phyloP scores from a whole-genome alignment of 2,888 invertebrate species.

The Digitonthophagus gazella region DNA sequence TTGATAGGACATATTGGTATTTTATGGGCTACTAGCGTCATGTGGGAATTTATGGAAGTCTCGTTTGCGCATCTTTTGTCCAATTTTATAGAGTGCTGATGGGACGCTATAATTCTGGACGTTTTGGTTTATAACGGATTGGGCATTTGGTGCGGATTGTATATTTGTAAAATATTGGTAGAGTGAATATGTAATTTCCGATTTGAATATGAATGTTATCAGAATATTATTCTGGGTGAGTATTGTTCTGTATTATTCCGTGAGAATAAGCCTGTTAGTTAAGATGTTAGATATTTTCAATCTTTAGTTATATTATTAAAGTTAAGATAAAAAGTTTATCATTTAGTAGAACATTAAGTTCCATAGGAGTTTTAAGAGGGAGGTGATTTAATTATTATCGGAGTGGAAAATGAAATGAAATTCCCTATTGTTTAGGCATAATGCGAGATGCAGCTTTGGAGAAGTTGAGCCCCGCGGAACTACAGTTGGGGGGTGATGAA shows the following conservation, averaged over 20 bases:
- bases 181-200: no score
- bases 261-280: no score
- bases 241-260: no score
- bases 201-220: no score
- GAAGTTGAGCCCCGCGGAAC: slow-evolving; percentile 9
- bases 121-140: slow-evolving; percentile 96
- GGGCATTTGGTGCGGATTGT: slow-evolving; percentile 94
- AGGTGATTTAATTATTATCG: neutral
- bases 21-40: slow-evolving; percentile 96
- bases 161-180: slow-evolving; percentile 88
- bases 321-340: neutral
- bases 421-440: neutral
- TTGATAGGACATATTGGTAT: slow-evolving; percentile 93
- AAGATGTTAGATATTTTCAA: no score
- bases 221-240: no score
- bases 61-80: slow-evolving; percentile 95
- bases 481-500: neutral
- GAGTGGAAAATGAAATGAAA: neutral
- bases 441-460: neutral
- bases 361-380: neutral
- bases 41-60: slow-evolving; percentile 99
- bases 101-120: slow-evolving; percentile 96
- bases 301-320: no score
- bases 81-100: slow-evolving; percentile 98
- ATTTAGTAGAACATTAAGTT: neutral